Evolutionary conservation across 2,797 vertebrate genomes (phyloP), one percentile per base, ranked within the genome.

Genomic region (Setipinna tenuifilis): DNA sequence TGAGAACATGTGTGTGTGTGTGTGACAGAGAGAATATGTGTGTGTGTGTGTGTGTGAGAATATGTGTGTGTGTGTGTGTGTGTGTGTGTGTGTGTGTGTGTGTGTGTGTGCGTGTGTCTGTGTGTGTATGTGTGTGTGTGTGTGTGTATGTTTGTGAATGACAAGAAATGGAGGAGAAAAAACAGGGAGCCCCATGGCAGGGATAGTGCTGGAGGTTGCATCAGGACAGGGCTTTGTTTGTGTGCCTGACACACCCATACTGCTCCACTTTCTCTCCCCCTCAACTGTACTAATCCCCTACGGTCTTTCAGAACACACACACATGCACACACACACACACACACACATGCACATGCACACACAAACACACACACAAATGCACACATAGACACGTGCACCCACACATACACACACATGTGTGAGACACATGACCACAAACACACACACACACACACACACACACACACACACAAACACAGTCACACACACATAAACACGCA

Each of bases 51-150:
- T 46, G 44, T 46, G 19, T 46, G 41, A n/a, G n/a, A n/a, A n/a
- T n/a, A n/a, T n/a, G 35, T 41, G 35, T 41, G 35, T 41, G 35
- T 41, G 35, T 41, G 35, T 41, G 35, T 41, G 35, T 5, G 35
- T 41, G 83, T 48, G 62, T 83, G 62, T 65, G 58, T n/a, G 35
- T 46, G 35, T 62, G 41, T 14, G 59, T 35, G 59, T 46, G 35
- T 61, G 59, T 4, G 48, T 58, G 50, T 54, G 48, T 46, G 44
- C n/a, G 19, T 46, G 41, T 41, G 41, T 44, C 2, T 59, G 57
- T 59, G 57, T 59, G 57, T 59, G 57, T n/a, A 19, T 61, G 59
- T n/a, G 59, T 61, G 59, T 61, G 59, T 61, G 59, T 61, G 59
- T 23, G 59, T 61, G 21, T 61, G 59, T 61, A 19, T 61, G 59